Base-by-base conservation (phyloP, 2,888 invertebrate genomes). In the Microctonus brassicae region DNA sequence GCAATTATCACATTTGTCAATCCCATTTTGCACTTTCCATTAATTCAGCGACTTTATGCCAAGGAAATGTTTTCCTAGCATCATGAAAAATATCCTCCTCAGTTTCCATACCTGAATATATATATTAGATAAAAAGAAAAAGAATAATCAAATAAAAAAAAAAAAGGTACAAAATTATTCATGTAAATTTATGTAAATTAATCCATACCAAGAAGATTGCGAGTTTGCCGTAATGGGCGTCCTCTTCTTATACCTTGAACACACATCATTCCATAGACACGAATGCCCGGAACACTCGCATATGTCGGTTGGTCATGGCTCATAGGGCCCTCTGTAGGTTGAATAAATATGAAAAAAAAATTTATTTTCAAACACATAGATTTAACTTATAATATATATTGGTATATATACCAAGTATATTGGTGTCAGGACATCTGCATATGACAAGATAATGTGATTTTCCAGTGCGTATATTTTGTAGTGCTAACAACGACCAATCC, bases 191-290 rank as follows among this genome's bases (percentile, higher is more conserved):
- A 4, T 57, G 13, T 24, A 20, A 39, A 58, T 52, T 29, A 53
- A 24, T 55, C 73, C 73, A 74, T 78, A 88, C 88, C 87, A 26
- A 89, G 80, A 72, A 87, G 79, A 83, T 89, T 88, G 77, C 89
- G 88, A 53, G 87, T 85, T 75, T 87, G 86, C 76, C 90, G 85
- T 72, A 89, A 78, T 47, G 89, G 89, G 63, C 88, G 84, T 52
- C 87, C 88, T 75, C 88, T 84, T 76, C 89, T 83, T 72, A 82
- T 86, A 42, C 84, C 84, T 78, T 89, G 89, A 0, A 95, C 94
- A 84, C 97, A 97, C 93, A 97, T 95, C 97, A 97, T 97, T 57
- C 97, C 97, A 83, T 95, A 97, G 0, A 97, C 97, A 77, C 96
- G 91, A 76, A 97, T 97, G 1, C 97, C 97, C 2, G 97, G 97